Base-by-base conservation (phyloP, 2,113 vertebrate genomes). In the Sialia sialis region DNA sequence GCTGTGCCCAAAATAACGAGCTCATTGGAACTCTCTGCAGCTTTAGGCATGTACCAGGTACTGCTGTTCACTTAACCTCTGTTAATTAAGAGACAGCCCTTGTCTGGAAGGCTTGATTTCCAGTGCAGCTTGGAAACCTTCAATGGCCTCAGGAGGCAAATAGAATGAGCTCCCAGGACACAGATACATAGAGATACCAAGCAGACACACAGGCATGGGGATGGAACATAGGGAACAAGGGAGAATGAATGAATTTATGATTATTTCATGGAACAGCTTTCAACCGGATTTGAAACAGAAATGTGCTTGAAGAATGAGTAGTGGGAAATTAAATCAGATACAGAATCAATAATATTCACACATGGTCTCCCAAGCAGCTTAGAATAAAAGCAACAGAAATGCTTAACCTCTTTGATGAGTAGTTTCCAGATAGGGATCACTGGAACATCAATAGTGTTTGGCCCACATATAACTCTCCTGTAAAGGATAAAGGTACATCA, bases 381-480 rank as follows among this genome's bases (percentile, higher is more conserved):
- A 49, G 27, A 83, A 70, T 38, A 86, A 59, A 92, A 63, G 26
- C 34, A 90, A 87, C 5, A 92, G 29, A 93, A 96, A 83, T 74
- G 13, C 23, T 62, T 75, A 34, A 97, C 98, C 98, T 98, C 98
- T 88, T 98, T 98, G 94, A 98, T 67, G 77, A 98, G 98, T 44
- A 98, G 96, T 94, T 98, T 98, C 98, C 98, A 98, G 81, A 98
- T 30, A 46, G 98, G 98, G 12, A 93, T 95, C 77, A 98, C 94
- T 87, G 98, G 97, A 92, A 98, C 97, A 79, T 98, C 96, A 21
- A 98, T 98, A 89, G 89, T 83, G 59, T 98, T 98, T 68, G 97
- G 98, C 18, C 98, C 98, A 84, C 97, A 98, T 84, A 98, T 91
- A 80, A 97, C 49, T 91, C 96, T 98, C 98, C 98, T 98, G 66